Base-by-base conservation (phyloP, 2,113 vertebrate species). In the Mellivora capensis region DNA sequence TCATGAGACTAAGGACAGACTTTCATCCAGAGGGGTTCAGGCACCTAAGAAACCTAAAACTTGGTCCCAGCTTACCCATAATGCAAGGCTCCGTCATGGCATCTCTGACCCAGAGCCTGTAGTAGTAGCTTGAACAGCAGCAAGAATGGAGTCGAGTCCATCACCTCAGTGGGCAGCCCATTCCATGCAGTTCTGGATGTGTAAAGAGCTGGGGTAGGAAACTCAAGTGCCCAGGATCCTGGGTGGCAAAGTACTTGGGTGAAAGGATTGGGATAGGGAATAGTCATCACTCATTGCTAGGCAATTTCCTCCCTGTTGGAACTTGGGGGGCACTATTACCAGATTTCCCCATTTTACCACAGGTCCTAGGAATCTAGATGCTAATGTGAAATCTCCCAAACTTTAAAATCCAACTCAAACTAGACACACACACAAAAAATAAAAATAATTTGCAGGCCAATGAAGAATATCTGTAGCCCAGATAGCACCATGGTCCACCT, bases 331-430 rank as follows among this genome's bases (percentile, higher is more conserved):
- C 12, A 18, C 6, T 76, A 61, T 81, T 76, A 69, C 4, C 44
- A 52, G 76, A 86, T 83, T 87, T 64, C 6, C 34, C 14, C 47
- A 29, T 39, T 91, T 91, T 81, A 31, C 3, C 47, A 31, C 5
- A 47, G 21, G 13, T 10, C 77, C 8, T 37, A 52, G n/a, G 69
- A 72, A 74, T 79, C 27, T 82, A 74, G 20, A 42, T 77, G 88
- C 15, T 91, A 54, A 29, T n/a, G 61, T 39, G 47, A 81, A 79
- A 82, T 91, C 11, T 74, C 10, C 15, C 21, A 3, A 61, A 86
- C 9, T 82, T 96, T 74, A 82, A 91, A 93, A 83, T 90, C 25
- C 69, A 82, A 61, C 39, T 95, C 29, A 91, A 82, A 88, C 25
- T 44, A 69, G 94, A 93, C 74, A 27, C 54, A 82, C 52, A 47